A percentile compares a stretch with the other conserved stretches of the same genome.
These are phyloP conservation scores for Lophotriccus pileatus DNA, from an alignment of 2,797 vertebrate species.

Conservation along the genomic window DNA sequence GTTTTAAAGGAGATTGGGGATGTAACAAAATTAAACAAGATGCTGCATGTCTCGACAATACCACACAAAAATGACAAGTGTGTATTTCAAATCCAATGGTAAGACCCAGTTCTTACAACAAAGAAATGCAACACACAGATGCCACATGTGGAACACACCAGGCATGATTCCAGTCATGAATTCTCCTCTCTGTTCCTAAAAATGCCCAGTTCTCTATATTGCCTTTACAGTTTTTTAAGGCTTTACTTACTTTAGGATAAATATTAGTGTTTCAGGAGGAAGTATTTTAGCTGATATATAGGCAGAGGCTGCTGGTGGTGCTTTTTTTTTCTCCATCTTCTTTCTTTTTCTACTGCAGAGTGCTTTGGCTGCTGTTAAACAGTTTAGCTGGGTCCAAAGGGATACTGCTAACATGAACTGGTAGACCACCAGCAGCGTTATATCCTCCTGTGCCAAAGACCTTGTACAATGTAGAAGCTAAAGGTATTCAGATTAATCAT, in stretches of 20 bases:
- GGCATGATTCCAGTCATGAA: not conserved
- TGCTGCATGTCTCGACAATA: not conserved
- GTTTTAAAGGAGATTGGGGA: not conserved
- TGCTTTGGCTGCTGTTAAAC: not conserved
- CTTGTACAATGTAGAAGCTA: not conserved
- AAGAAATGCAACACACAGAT: not conserved
- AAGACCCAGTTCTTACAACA: not conserved
- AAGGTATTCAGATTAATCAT: slow-evolving; percentile 7
- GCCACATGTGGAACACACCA: not conserved
- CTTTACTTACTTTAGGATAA: not conserved
- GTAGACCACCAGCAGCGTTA: not conserved
- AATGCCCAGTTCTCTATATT: not conserved
- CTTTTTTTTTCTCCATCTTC: not conserved
- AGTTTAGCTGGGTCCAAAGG: not conserved
- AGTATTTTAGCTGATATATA: not conserved
- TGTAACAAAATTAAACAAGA: not conserved
- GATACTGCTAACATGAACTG: not conserved
- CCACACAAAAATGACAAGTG: not conserved
- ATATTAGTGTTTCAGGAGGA: not conserved
- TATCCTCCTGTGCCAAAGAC: not conserved
- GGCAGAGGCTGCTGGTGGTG: not conserved
- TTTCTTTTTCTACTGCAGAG: not conserved
- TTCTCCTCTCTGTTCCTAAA: not conserved
- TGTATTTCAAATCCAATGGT: not conserved
- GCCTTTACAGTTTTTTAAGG: not conserved